These are phyloP conservation scores for Limnothrissa miodon DNA, from an alignment of 2,113 vertebrate species.

Conservation along the genomic window DNA sequence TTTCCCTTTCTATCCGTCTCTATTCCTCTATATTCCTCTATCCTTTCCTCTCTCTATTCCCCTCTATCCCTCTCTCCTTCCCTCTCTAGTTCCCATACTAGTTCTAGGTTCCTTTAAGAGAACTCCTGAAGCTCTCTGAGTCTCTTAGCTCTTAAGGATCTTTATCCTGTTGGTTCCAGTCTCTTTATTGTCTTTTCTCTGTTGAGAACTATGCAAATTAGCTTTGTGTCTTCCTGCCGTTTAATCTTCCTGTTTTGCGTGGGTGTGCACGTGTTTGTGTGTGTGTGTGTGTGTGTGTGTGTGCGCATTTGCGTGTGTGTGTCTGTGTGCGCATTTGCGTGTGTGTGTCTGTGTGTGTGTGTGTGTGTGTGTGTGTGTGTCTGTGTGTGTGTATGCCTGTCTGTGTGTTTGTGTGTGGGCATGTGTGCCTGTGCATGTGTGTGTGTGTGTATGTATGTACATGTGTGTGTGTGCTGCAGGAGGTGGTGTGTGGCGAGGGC, in stretches of 20 bases:
- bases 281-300: too few relatives aligned
- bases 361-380: not conserved
- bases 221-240: not conserved
- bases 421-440: not conserved
- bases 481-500: conserved; percentile 90
- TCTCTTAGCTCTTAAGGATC: not conserved
- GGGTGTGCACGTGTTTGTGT: too few relatives aligned
- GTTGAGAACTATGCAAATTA: not conserved
- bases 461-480: conserved; percentile 49
- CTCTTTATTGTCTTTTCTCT: not conserved
- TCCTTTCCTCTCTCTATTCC: not conserved
- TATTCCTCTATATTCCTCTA: not conserved
- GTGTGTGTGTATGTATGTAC: not conserved
- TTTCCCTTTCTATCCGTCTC: not conserved
- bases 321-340: conserved; percentile 7
- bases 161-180: not conserved
- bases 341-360: not conserved
- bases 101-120: too few relatives aligned
- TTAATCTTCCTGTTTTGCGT: not conserved
- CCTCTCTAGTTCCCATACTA: too few relatives aligned
- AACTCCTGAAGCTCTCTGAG: too few relatives aligned
- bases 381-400: not conserved
- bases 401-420: not conserved
- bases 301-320: not conserved
- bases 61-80: too few relatives aligned